Evolutionary conservation across 1,140 invertebrate species (phyloP), one percentile per base, ranked within the genome.

Genomic region (Papilio polytes): DNA sequence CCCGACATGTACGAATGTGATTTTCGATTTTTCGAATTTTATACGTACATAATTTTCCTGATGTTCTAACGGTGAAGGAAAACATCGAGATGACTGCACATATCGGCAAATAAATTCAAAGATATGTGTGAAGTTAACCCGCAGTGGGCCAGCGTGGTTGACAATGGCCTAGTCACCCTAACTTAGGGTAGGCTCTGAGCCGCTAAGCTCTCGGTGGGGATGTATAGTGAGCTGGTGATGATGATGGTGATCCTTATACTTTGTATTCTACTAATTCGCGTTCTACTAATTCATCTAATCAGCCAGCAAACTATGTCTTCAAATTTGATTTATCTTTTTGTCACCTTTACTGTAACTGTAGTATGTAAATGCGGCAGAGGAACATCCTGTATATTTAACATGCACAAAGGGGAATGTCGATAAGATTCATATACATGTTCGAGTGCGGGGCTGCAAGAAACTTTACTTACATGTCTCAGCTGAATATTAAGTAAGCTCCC

Each of bases 401-500:
- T 63, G 63, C 63, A 36, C 59, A 63, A 63, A 70, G 63, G 63
- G 26, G 26, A 31, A 15, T 70, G 13, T 31, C 63, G 63, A 70
- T 70, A 70, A 70, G 63, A 70, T 70, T 31, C 63, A 31, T 70
- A 31, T 13, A 31, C 63, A 70, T 70, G 22, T 70, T 15, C 26
- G 63, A 31, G 22, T 12, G 63, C 63, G 63, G 63, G 20, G 56
- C 59, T 63, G 59, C 63, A 70, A 70, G 63, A 70, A 31, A 70
- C 63, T 70, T 31, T 15, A 70, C 63, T 70, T 31, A 70, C 63
- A 31, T 70, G 63, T 70, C 63, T 70, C 63, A 31, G 10, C 63
- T 70, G 63, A 70, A 70, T 31, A 70, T 7, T 70, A 70, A 70
- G 63, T 31, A 31, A 31, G 63, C 63, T 36, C 26, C 31, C 63